Conservation (phyloP, 2,113 vertebrate genomes). For the Dissostichus mawsoni region DNA sequence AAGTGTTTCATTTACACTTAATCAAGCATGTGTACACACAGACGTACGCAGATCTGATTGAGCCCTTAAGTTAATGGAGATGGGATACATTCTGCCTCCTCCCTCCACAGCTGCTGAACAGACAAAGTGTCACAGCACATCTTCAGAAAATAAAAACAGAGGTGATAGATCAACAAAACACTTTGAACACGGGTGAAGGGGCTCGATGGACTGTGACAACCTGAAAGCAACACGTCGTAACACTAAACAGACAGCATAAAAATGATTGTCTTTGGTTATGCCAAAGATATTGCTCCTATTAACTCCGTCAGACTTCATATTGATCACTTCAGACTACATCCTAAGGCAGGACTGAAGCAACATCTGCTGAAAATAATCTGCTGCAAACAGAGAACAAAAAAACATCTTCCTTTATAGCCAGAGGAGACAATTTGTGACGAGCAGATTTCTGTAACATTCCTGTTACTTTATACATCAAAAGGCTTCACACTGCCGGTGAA, state of each 20-base stretch:
- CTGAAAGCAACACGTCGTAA: conserved; percentile 55
- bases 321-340: conserved; percentile 48
- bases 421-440: conserved; percentile 19
- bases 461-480: conserved; percentile 32
- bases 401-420: conserved; percentile 21
- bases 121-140: conserved; percentile 45
- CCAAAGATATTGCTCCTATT: conserved; percentile 79
- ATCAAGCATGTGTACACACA: conserved; percentile 57
- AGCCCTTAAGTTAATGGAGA: conserved; percentile 79
- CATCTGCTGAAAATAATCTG: conserved; percentile 27
- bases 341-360: conserved; percentile 64
- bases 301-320: conserved; percentile 52
- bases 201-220: conserved; percentile 53
- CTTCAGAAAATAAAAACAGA: conserved; percentile 32
- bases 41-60: conserved; percentile 66
- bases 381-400: conserved; percentile 33
- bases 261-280: conserved; percentile 81
- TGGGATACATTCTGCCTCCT: conserved; percentile 78
- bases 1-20: conserved; percentile 66
- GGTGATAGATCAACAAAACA: conserved; percentile 51
- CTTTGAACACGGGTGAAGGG: conserved; percentile 41
- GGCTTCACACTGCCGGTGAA: conserved; percentile 27
- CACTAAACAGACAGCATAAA: conserved; percentile 66
- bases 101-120: conserved; percentile 68
- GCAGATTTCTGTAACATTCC: conserved; percentile 19